Percentiles rank a stretch among this genome's conserved stretches.
These are phyloP conservation scores for Adelphocoris suturalis DNA, from an alignment of 2,888 invertebrate species.

Conservation along the genomic window DNA sequence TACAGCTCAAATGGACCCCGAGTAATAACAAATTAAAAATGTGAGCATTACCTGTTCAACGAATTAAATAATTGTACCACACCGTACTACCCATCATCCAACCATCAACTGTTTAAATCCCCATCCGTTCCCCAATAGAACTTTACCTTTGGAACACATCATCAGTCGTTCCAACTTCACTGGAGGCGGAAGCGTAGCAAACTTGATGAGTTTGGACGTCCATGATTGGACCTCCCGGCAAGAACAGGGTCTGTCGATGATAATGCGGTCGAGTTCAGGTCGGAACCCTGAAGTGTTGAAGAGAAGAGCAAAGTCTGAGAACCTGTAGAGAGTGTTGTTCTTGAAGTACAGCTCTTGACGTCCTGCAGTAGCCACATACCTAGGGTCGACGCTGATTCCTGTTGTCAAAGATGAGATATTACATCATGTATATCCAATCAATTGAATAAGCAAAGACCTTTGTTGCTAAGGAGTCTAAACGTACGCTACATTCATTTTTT, in stretches of 20 bases:
- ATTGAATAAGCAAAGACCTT: no score
- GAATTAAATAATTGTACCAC: no score
- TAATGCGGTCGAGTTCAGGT: slow-evolving; percentile 82
- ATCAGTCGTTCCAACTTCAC: slow-evolving; percentile 72
- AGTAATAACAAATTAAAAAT: no score
- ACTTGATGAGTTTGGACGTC: slow-evolving; percentile 75
- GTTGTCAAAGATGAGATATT: slow-evolving; percentile 73
- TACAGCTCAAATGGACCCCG: no score
- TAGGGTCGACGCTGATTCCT: slow-evolving; percentile 80
- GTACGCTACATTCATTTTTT: no score
- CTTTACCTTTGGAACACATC: slow-evolving; percentile 73
- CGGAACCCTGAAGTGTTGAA: slow-evolving; percentile 82
- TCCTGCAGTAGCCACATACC: slow-evolving; percentile 73
- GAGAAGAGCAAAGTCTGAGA: slow-evolving; percentile 82
- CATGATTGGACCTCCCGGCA: slow-evolving; percentile 80
- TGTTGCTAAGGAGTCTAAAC: no score
- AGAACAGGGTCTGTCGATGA: slow-evolving; percentile 82
- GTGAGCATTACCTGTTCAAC: no score
- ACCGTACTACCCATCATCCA: no score
- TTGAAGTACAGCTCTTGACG: slow-evolving; percentile 82
- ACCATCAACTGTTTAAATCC: no score
- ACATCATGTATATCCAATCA: no score
- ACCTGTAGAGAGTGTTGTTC: slow-evolving; percentile 82
- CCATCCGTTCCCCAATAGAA: neutral
- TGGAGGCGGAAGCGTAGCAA: slow-evolving; percentile 71